phyloP scores from a whole-genome alignment of 2,113 vertebrate genomes.

The Erythrolamprus reginae region DNA sequence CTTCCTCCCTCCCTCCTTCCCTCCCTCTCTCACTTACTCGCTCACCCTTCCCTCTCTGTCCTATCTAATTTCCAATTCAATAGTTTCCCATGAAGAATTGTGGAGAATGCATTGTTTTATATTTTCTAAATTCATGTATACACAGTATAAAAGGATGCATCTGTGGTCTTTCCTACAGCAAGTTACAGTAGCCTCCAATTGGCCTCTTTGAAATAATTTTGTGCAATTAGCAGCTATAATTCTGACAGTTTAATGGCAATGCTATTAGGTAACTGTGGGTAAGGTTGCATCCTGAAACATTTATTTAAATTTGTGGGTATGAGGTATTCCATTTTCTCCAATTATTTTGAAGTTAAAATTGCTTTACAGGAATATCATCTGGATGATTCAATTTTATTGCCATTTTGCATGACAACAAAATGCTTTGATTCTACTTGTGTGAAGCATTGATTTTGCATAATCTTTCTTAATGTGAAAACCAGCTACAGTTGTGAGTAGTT shows the following conservation, averaged over 20 bases:
- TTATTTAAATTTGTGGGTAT: not conserved
- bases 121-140: not conserved
- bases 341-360: not conserved
- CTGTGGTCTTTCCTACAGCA: not conserved
- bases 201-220: not conserved
- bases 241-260: not conserved
- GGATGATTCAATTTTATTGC: slow-evolving; percentile 10
- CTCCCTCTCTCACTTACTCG: too few relatives aligned
- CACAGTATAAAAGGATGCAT: not conserved
- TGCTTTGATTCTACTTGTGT: not conserved
- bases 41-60: too few relatives aligned
- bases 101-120: not conserved
- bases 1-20: not conserved
- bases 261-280: not conserved
- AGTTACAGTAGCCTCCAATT: not conserved
- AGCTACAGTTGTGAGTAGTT: slow-evolving; percentile 22
- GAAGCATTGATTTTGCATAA: not conserved
- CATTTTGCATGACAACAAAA: slow-evolving; percentile 17
- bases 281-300: not conserved
- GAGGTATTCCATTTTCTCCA: not conserved
- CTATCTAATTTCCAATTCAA: not conserved
- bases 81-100: not conserved
- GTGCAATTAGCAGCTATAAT: not conserved
- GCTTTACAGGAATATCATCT: not conserved
- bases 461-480: slow-evolving; percentile 8